Evolutionary conservation across 2,113 vertebrate species (phyloP), one percentile per base, ranked within the genome.

Genomic region (Amphiprion percula): DNA sequence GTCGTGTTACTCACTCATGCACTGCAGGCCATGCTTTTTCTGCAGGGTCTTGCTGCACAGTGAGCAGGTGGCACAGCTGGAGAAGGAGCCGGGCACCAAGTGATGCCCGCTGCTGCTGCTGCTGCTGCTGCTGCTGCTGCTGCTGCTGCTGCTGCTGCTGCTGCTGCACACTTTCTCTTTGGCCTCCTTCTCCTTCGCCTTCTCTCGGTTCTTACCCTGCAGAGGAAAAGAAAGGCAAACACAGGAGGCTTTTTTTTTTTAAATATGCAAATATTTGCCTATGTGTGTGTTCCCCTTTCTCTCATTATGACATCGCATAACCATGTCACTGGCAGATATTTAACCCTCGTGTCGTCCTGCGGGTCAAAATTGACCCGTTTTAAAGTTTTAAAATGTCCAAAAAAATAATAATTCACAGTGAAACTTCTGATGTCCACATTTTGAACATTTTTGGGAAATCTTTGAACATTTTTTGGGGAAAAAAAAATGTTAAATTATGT

Each of bases 131-230:
- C 28, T 21, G 21, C 21, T 21, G 21, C 21, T 21, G 21, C 21
- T 21, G 21, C 21, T 21, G 21, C 21, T 21, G 21, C 21, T 21
- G 21, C 21, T 21, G 21, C 21, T 85, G 63, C 74, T 84, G 73
- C 71, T 72, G 64, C 52, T 73, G 21, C 21, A 81, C 58, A 26
- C 46, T 78, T 88, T 96, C 37, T 91, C 95, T 90, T 94, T 95
- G 28, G 74, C 85, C 91, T 95, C 95, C 88, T 26, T 88, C 92
- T 87, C 94, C 82, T 80, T 95, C 89, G 53, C 94, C 86, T 91
- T 95, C 26, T 95, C 95, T 55, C 92, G 87, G 89, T 90, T 94
- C 97, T 97, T 98, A 97, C 96, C 96, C 97, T 97, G 90, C 59
- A 73, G 74, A 88, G 58, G 46, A 76, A 81, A 77, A 77, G 39